Base-by-base conservation (phyloP, 2,113 vertebrate species). In the Lagopus leucura region DNA sequence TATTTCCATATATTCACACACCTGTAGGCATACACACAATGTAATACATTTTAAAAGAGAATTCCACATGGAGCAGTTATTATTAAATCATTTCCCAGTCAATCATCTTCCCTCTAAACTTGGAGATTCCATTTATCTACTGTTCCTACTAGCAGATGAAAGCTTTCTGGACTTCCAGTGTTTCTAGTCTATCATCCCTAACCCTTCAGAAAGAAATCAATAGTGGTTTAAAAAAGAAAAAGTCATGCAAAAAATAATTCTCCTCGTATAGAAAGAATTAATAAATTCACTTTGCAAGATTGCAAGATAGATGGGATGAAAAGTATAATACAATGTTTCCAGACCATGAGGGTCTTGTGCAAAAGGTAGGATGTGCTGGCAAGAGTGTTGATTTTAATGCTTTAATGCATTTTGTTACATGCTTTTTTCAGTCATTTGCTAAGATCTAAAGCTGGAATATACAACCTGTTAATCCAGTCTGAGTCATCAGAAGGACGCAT, bases 1-100 rank as follows among this genome's bases (percentile, higher is more conserved):
- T 94, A 93, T 92, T 95, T 94, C 84, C 86, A 89, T 92, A 58
- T 72, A 66, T 70, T 93, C 66, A 38, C 83, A 89, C 83, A 96
- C 94, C 93, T 95, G 86, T 93, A 95, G 52, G n/a, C 74, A 73
- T 75, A 78, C 58, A 90, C 36, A 73, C 81, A 95, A 94, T 79
- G 66, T 72, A 85, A 92, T 92, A 61, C 34, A 78, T 94, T 96
- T 83, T 93, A 88, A 88, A 96, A 73, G 73, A 92, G 65, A 93
- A 96, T 93, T 92, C 88, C 90, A 82, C 70, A 48, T 28, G 43
- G 88, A 92, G 72, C 82, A 86, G 76, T 94, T 91, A 83, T 91
- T 95, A 94, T 94, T 93, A 91, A 97, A 94, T 95, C 10, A 78
- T 92, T 96, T 95, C 72, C 75, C 55, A 94, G 85, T 91, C 92